phyloP scores from a whole-genome alignment of 2,888 invertebrate genomes.

The Mechanitis messenoides region DNA sequence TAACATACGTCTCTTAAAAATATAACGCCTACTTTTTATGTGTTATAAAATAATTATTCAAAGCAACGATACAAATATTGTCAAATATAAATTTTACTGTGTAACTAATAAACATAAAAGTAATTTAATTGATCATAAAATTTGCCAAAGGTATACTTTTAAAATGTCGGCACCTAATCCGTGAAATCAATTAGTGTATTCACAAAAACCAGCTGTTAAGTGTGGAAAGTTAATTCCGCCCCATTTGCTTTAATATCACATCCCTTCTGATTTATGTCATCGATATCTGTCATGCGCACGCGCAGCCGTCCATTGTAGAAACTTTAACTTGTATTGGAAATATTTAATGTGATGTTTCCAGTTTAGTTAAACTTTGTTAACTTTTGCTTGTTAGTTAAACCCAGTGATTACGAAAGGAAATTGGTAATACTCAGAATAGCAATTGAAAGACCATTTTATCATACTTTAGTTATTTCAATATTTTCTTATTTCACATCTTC shows the following conservation, averaged over 20 bases:
- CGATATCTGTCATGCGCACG: constrained; percentile 40
- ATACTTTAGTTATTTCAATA: too few species aligned
- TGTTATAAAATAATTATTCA: too few species aligned
- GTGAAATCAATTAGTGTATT: constrained; percentile 42
- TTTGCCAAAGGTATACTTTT: constrained; percentile 16
- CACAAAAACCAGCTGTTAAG: constrained; percentile 42
- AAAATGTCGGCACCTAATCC: constrained; percentile 43
- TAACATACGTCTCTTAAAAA: too few species aligned
- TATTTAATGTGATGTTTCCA: neutral
- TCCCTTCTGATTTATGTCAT: constrained; percentile 50
- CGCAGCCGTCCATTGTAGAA: constrained; percentile 27
- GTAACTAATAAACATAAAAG: constrained; percentile 8
- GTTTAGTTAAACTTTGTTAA: neutral
- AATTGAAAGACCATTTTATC: too few species aligned
- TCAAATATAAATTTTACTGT: neutral
- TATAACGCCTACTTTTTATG: too few species aligned
- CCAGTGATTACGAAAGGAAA: too few species aligned
- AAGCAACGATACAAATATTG: neutral
- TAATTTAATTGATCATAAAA: constrained; percentile 11
- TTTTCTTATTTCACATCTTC: too few species aligned
- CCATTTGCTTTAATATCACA: constrained; percentile 51
- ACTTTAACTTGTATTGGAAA: constrained; percentile 14
- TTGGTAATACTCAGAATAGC: too few species aligned
- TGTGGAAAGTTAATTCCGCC: constrained; percentile 49
- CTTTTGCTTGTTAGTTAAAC: too few species aligned